Evolutionary conservation across 2,113 vertebrate genomes (phyloP), one percentile per base, ranked within the genome.

Genomic region (Saguinus imperator): DNA sequence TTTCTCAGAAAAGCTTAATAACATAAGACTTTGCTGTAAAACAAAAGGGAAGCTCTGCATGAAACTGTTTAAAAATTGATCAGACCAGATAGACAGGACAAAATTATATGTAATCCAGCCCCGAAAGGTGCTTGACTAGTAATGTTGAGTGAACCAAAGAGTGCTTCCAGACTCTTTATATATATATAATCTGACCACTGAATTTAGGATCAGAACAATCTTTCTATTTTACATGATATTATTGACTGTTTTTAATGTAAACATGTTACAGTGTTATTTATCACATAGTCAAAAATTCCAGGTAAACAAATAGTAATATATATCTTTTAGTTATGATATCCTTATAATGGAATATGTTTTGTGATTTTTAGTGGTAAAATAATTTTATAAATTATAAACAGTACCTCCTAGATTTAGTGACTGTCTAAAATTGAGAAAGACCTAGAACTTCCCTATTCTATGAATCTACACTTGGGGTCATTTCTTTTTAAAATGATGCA

Each of bases 1-100:
- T 86, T 93, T 70, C 58, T 93, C 40, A 64, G 57, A 94, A 84
- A 87, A 89, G 18, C 50, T 89, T 91, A 94, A 72, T 80, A 96
- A 82, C 21, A 79, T 12, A 89, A 85, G 83, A 84, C 1, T 2
- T 64, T 81, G 18, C 79, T 92, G 0, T 73, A 89, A 76, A 89
- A 58, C 27, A 50, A 87, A 95, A 95, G 90, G 48, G 8, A 94
- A 90, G 87, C 77, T 79, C 77, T 77, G 21, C 43, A 64, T 90
- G 40, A 83, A 96, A 55, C 20, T 68, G 70, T 88, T 79, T 87
- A 58, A 95, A 93, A 72, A 91, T 35, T 94, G 35, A 79, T 83
- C 76, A 91, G 58, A 64, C 14, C 55, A 80, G 87, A 89, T 21
- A 95, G 55, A 70, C 91, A 85, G 87, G 37, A 91, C 37, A 64